Evolutionary conservation across 2,797 vertebrate genomes (phyloP), one percentile per base, ranked within the genome.

Genomic region (Corythornis leucogaster): DNA sequence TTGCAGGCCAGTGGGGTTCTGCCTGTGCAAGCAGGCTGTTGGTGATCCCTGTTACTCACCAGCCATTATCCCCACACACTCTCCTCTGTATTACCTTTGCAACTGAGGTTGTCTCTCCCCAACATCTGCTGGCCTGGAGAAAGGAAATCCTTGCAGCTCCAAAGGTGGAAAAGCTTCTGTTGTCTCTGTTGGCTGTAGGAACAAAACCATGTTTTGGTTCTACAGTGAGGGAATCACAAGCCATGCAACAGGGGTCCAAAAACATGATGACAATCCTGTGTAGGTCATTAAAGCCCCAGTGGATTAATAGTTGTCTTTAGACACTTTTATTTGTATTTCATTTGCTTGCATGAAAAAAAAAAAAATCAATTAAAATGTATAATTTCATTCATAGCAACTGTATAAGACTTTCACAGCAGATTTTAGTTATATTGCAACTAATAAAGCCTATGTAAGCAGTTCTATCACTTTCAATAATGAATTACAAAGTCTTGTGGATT

Each of bases 181-280:
- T 31, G 57, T 26, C 67, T 91, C 95, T 86, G 71, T 10, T 59
- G 64, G 88, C 97, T 98, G 40, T 28, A 62, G 33, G 59, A 88
- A 78, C 19, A 83, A 77, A 66, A 21, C 2, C 1, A 0, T 25
- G 24, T 17, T 83, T 87, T 2, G 1, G 18, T 77, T 57, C 31
- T 58, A 33, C 20, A 33, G 8, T 11, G 11, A 31, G 26, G 11
- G 15, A 78, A 54, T 45, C 3, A 2, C 40, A 75, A 74, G 12
- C 4, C 40, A 80, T 15, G 7, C 33, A 80, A 73, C n/a, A 25
- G 50, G 2, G 10, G 30, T 67, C 38, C 12, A 33, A 59, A 64
- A 79, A 6, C 6, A 43, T 24, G 5, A 11, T 9, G 5, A 33
- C 28, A 77, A 61, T 26, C 5, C 12, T 40, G 15, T 1, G 1